Evolutionary conservation across 2,888 invertebrate species (phyloP), one percentile per base, ranked within the genome.

Genomic region (Baronia brevicornis): DNA sequence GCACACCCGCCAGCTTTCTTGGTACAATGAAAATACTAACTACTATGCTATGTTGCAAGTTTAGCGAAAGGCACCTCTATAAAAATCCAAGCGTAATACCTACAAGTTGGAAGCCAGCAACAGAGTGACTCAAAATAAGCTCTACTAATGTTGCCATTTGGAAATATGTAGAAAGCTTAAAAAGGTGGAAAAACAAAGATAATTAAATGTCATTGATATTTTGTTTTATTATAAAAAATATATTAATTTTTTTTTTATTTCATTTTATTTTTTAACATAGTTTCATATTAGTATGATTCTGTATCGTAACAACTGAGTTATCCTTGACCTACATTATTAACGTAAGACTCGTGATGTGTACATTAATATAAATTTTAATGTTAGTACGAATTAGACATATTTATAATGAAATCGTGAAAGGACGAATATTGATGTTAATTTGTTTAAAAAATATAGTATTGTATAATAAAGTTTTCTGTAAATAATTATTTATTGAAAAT

Each of bases 1-100:
- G 77, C 84, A 82, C 84, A 82, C 82, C 84, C 82, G 80, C 84
- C 82, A 84, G 82, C 84, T 84, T 84, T 82, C 80, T 74, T 78
- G 59, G 40, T 45, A 43, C 41, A 75, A 71, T 75, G 67, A 82
- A 80, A 82, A 80, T 77, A 79, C 71, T 67, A 73, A 74, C n/a
- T n/a, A 74, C 67, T 75, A 74, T 60, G 66, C 69, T 79, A 78
- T 77, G 79, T 79, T 78, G 80, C 79, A 82, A 82, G 82, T 80
- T 79, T 79, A 80, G 84, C 80, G 82, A 84, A 82, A 84, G 84
- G 84, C 84, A 82, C 79, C 77, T 79, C 75, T 72, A 80, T 64
- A 72, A 74, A 74, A 75, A 69, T 63, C 63, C 62, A 69, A 72
- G 67, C 66, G 74, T 77, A 79, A 72, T 73, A 77, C 74, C 77